Conservation (phyloP, 1,140 invertebrate genomes). For the Zaprionus ornatus region DNA sequence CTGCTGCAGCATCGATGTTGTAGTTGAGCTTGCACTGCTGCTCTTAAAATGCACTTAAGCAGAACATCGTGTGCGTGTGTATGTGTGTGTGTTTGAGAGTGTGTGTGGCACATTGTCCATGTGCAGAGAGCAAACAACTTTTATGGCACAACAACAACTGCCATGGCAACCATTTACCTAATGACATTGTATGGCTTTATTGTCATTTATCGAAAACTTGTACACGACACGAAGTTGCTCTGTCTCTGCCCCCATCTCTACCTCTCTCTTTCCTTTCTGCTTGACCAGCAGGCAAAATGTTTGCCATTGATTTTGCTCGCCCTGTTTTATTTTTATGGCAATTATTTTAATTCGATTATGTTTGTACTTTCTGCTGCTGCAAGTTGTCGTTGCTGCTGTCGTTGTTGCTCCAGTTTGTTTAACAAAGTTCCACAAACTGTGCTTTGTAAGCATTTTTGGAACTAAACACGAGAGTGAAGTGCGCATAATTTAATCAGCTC, state of each 20-base stretch:
- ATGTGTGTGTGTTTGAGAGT: slow-evolving; percentile 1
- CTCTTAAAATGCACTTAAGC: slow-evolving; percentile 67
- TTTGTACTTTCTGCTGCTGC: slow-evolving; percentile 26
- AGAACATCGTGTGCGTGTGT: neutral
- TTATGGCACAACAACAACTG: slow-evolving; percentile 41
- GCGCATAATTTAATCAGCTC: slow-evolving; percentile 50
- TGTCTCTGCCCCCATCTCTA: neutral
- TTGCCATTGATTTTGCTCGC: slow-evolving; percentile 46
- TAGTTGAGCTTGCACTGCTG: slow-evolving; percentile 12
- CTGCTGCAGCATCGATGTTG: slow-evolving; percentile 24
- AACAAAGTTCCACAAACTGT: slow-evolving; percentile 25
- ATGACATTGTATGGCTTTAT: slow-evolving; percentile 75
- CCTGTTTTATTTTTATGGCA: slow-evolving; percentile 44
- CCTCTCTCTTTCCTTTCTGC: neutral
- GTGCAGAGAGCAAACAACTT: slow-evolving; percentile 54
- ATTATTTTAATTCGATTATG: slow-evolving; percentile 71
- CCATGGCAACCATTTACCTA: slow-evolving; percentile 64
- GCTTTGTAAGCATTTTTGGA: slow-evolving; percentile 5
- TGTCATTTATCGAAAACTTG: slow-evolving; percentile 77
- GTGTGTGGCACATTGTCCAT: slow-evolving; percentile 21
- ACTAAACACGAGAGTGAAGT: neutral
- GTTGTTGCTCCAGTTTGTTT: slow-evolving; percentile 26
- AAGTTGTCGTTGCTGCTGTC: slow-evolving; percentile 12
- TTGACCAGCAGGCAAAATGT: slow-evolving; percentile 43
- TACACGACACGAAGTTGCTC: slow-evolving; percentile 52